Conservation (phyloP, 2,113 vertebrate species). For the Miniopterus natalensis region DNA sequence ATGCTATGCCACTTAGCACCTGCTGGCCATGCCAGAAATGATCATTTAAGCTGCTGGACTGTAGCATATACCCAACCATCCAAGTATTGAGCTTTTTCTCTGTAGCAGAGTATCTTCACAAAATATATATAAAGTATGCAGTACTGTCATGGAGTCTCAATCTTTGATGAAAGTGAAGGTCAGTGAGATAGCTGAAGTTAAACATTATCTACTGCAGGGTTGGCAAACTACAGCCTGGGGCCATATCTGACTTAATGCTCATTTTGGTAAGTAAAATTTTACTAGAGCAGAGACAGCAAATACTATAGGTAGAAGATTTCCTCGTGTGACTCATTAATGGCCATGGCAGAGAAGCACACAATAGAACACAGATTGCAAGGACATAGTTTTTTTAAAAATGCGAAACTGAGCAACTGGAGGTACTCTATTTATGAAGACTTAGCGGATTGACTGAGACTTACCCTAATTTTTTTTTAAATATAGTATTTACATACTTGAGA, state of each 20-base stretch:
- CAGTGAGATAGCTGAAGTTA: neutral
- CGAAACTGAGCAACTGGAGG: neutral
- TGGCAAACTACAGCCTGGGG: neutral
- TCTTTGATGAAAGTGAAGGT: neutral
- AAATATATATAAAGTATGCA: neutral
- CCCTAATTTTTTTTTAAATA: neutral
- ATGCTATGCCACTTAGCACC: neutral
- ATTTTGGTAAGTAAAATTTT: neutral
- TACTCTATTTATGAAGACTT: neutral
- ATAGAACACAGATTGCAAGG: neutral
- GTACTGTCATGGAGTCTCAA: neutral
- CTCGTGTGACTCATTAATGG: neutral
- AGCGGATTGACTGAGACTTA: neutral
- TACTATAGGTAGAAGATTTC: neutral
- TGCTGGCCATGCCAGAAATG: neutral
- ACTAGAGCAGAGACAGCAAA: neutral
- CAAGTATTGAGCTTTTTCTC: neutral
- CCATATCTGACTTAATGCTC: no score
- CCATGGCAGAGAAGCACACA: neutral
- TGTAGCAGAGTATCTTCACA: neutral
- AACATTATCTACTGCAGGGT: neutral
- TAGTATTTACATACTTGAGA: neutral
- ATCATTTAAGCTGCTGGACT: neutral
- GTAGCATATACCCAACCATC: neutral
- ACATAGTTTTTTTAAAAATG: neutral